phyloP scores from a whole-genome alignment of 2,888 invertebrate genomes.

The Epiblema foenella region DNA sequence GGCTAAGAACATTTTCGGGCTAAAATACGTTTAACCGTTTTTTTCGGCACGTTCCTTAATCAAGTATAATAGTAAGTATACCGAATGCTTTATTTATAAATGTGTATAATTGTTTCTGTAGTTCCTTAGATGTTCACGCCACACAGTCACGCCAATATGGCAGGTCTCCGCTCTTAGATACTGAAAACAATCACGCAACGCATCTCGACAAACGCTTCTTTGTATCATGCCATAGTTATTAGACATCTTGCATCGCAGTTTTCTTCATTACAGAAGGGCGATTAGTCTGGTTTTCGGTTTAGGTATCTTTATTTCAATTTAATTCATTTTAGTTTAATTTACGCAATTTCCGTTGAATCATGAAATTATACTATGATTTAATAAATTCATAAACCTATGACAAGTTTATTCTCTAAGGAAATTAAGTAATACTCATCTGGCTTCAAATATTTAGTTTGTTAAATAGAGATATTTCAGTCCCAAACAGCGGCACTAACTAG shows the following conservation, averaged over 20 bases:
- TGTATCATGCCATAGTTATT: neutral
- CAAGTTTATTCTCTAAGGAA: neutral
- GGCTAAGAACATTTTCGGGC: neutral
- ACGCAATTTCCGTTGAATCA: neutral
- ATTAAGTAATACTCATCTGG: neutral
- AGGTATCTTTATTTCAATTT: neutral
- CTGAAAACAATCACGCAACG: too few relatives aligned
- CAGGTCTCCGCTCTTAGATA: too few relatives aligned
- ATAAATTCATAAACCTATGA: neutral
- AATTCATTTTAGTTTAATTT: too few relatives aligned
- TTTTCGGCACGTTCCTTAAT: too few relatives aligned
- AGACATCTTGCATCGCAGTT: neutral
- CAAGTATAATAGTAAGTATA: too few relatives aligned
- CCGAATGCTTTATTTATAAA: too few relatives aligned
- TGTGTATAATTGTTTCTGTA: too few relatives aligned
- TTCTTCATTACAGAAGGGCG: neutral
- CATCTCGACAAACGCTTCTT: too few relatives aligned
- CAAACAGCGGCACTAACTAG: neutral
- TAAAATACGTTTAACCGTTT: neutral
- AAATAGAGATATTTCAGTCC: constrained; percentile 3
- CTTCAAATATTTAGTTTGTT: neutral
- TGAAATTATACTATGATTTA: neutral
- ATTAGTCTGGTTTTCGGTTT: neutral
- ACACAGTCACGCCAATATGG: too few relatives aligned
- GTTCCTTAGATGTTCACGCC: too few relatives aligned